Evolutionary conservation across 2,888 invertebrate species (phyloP), one percentile per base, ranked within the genome.

Genomic region (Maniola hyperantus): DNA sequence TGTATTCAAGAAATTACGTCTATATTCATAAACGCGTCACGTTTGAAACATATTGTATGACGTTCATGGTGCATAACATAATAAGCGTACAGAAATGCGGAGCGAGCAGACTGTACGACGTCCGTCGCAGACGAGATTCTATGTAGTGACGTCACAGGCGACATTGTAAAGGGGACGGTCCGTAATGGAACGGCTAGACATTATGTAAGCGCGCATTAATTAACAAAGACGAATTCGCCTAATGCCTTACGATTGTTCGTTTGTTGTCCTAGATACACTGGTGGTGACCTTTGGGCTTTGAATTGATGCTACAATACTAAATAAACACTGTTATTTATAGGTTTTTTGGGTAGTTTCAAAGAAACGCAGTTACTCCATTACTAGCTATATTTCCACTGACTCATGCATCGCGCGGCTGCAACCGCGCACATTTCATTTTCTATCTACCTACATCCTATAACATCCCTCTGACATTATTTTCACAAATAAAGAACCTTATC

Each of bases 141-240:
- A 84, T 87, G 83, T 84, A 75, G 66, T 89, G 85, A 88, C 89
- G 88, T 89, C 85, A 89, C 71, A 66, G 79, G 78, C 82, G 81
- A 80, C 84, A 83, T 85, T 82, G 83, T 84, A 83, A 82, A 83
- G 51, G 79, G 80, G 48, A 48, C 26, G 80, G 80, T 81, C 78
- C 71, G 77, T 42, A 53, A 44, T 67, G 77, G 76, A 76, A 72
- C 74, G 74, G 72, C 67, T 72, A 71, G 71, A 66, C 73, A 76
- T 84, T 84, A 83, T 77, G 78, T 82, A 82, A 84, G 73, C 76
- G 77, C 76, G 76, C 78, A 77, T 79, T 77, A 77, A 80, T 48
- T 82, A 79, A 82, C 78, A 77, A 81, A 76, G 72, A 69, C 76
- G 77, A 72, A 74, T 73, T 70, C 51, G 61, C 64, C 51, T 66